Percentiles rank a stretch among this genome's conserved stretches.
Conservation (phyloP, 2,797 vertebrate species). For the Calcarius lapponicus region DNA sequence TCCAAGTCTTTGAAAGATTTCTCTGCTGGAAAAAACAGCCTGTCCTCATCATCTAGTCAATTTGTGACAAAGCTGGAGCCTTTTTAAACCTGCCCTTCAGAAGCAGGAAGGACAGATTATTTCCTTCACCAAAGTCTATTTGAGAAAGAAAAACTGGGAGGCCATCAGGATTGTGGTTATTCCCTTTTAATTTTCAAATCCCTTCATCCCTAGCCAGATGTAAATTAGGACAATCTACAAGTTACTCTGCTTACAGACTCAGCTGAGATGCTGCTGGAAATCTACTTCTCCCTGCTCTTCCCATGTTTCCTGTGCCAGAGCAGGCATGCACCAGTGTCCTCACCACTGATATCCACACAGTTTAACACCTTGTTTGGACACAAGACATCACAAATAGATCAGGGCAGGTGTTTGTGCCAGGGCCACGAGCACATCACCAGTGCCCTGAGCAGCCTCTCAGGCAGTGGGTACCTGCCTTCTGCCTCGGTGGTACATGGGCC, state of each 20-base stretch:
- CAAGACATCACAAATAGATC: background rate
- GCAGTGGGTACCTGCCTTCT: background rate
- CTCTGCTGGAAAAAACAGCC: background rate
- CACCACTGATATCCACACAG: background rate
- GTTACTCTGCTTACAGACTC: background rate
- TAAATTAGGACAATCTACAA: constrained; percentile 6
- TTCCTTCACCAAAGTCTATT: background rate
- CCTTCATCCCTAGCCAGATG: background rate
- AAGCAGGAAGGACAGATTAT: background rate
- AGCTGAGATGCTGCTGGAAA: background rate
- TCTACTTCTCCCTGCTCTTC: background rate
- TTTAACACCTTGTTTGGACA: background rate
- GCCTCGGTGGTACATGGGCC: background rate
- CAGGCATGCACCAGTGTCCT: background rate
- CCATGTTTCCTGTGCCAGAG: background rate
- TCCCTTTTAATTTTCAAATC: constrained; percentile 4
- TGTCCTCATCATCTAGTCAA: background rate
- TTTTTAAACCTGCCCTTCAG: background rate
- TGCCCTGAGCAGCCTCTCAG: background rate
- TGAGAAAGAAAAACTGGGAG: background rate
- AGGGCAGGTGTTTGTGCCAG: background rate
- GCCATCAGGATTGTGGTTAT: background rate
- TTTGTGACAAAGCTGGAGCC: background rate
- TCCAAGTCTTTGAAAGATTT: background rate
- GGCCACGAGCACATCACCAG: rapidly evolving